Evolutionary conservation across 2,113 vertebrate genomes (phyloP), one percentile per base, ranked within the genome.

Genomic region (Brienomyrus longianalis): DNA sequence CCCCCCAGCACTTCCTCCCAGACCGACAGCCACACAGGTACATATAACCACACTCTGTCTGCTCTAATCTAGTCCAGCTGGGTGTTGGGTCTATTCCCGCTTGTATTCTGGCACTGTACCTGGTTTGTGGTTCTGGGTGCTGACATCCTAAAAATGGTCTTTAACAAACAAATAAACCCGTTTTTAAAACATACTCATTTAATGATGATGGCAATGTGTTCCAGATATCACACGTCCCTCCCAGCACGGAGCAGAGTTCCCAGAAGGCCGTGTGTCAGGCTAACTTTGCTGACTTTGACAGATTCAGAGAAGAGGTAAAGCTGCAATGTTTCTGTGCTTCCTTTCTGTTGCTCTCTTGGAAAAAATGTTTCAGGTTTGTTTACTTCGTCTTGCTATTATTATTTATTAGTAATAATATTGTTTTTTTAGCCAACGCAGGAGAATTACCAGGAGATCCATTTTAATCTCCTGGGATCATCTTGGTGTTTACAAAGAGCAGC

Each of bases 1-100:
- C 86, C 97, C 97, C 90, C 98, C 97, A 0, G 98, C 98, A 0
- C 96, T 99, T 48, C 98, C 98, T 85, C 98, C 98, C 3, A 95
- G 98, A 93, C 98, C 98, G 19, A 93, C 94, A 54, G 92, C 93
- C 3, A 95, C 97, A 89, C 98, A 99, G 97, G 98, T 99, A 95
- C 80, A 1, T 59, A 66, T 39, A 39, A 87, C 17, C 21, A 39
- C 54, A 11, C 35, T 27, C 43, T 21, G n/a, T 35, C 66, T 88
- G 10, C 1, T 43, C 52, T 88, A 43, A 10, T 62, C 31, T 45
- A 11, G 39, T 27, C 35, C n/a, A 70, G 43, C 62, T 51, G 83
- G 70, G 45, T 51, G 23, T 56, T 86, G 84, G 50, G 27, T 86
- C 85, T 86, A 17, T 27, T 86, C 85, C 62, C 70, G 7, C 13